Percentiles rank a stretch among this genome's conserved stretches.
Conservation (phyloP, 2,797 vertebrate species). For the Syngnathus acus region DNA sequence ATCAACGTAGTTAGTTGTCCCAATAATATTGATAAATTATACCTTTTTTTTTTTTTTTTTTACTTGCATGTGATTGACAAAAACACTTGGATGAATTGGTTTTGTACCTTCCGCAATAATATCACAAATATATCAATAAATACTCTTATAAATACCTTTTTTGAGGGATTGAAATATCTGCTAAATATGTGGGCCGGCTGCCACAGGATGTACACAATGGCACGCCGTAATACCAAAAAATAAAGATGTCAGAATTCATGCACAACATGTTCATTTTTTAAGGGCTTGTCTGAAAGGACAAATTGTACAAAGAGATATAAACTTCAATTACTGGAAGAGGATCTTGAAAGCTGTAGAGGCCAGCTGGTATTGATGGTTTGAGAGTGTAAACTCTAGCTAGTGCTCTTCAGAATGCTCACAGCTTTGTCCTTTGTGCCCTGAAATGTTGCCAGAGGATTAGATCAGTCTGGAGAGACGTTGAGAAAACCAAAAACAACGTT, state of each 20-base stretch:
- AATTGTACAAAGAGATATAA: neutral
- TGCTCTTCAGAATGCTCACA: constrained; percentile 1
- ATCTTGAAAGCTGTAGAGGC: neutral
- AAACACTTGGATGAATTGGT: no score
- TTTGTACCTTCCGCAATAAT: no score
- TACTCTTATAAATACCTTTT: no score
- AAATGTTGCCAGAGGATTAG: constrained; percentile 1
- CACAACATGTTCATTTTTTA: neutral
- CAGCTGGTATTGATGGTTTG: constrained; percentile 1
- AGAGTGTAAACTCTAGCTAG: neutral
- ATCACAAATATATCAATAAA: no score
- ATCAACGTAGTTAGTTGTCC: no score
- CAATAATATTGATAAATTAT: no score
- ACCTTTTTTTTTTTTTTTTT: no score
- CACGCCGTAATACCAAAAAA: no score
- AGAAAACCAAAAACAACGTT: neutral
- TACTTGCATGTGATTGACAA: no score
- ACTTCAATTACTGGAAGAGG: neutral
- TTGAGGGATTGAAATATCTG: no score
- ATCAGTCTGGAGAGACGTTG: neutral
- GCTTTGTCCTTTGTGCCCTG: constrained; percentile 2
- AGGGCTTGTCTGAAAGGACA: neutral
- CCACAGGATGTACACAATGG: no score
- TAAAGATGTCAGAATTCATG: neutral
- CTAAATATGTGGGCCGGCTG: no score